These are phyloP conservation scores for Meandrusa payeni DNA, from an alignment of 2,888 invertebrate genomes.

Conservation along the genomic window DNA sequence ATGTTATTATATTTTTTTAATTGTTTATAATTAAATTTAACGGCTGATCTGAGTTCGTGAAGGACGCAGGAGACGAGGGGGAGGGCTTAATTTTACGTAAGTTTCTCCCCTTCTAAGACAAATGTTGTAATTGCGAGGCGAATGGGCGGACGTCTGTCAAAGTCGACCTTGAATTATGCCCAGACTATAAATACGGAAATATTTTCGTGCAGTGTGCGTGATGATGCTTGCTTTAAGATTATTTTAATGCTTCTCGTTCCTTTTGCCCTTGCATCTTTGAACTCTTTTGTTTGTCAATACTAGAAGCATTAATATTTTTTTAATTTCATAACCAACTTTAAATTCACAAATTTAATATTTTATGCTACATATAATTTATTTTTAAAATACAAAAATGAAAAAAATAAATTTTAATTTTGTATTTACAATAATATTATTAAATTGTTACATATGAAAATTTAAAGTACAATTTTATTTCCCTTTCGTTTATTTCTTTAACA, in stretches of 20 bases:
- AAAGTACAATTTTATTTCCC: neutral
- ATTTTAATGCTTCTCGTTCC: constrained; percentile 19
- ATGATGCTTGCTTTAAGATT: constrained; percentile 22
- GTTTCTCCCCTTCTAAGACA: constrained; percentile 47
- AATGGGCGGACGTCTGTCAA: constrained; percentile 61
- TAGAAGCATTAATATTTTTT: neutral
- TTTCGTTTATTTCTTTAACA: neutral
- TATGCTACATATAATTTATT: neutral
- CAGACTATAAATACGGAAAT: constrained; percentile 75
- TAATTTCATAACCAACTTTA: neutral
- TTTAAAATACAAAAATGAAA: neutral
- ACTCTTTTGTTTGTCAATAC: constrained; percentile 33
- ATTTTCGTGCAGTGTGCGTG: constrained; percentile 56
- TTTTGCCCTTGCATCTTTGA: constrained; percentile 33
- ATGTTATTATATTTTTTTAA: constrained; percentile 41
- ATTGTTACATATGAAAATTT: too few relatives aligned
- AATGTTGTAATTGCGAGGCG: constrained; percentile 53
- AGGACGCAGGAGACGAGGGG: constrained; percentile 36
- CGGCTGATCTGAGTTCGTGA: constrained; percentile 38
- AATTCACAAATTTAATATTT: neutral
- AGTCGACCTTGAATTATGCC: constrained; percentile 68
- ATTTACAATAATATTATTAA: too few relatives aligned
- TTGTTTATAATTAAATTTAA: constrained; percentile 44
- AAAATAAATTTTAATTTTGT: too few relatives aligned
- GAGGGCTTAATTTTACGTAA: constrained; percentile 59